Percentiles rank a stretch among this genome's conserved stretches.
These are phyloP conservation scores for Achlya flavicornis DNA, from an alignment of 2,888 invertebrate species.

Conservation along the genomic window DNA sequence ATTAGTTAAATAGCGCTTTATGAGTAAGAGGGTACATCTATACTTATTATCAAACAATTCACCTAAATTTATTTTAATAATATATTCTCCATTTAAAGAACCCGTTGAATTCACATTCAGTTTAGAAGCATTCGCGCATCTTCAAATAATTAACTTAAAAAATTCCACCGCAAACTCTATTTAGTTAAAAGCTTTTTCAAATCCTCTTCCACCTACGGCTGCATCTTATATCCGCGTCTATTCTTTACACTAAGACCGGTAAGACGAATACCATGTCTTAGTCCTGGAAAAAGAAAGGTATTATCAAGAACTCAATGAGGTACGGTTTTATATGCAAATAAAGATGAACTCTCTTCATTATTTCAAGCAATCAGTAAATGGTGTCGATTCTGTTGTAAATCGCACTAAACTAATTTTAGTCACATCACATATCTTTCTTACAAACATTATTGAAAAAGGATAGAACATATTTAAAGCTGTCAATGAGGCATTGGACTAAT, in stretches of 20 bases:
- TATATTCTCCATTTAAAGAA: slow-evolving; percentile 4
- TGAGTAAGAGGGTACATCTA: too few species aligned
- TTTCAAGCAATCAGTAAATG: too few species aligned
- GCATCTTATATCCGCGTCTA: slow-evolving; percentile 19
- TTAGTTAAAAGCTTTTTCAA: slow-evolving; percentile 54
- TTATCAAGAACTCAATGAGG: slow-evolving; percentile 39
- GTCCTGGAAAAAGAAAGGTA: slow-evolving; percentile 32
- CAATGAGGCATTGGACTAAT: too few species aligned
- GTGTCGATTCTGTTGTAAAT: too few species aligned
- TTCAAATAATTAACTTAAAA: slow-evolving; percentile 47
- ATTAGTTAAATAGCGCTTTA: too few species aligned
- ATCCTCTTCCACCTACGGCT: slow-evolving; percentile 36
- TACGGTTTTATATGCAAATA: slow-evolving; percentile 24
- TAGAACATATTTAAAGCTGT: too few species aligned
- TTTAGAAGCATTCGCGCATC: slow-evolving; percentile 18
- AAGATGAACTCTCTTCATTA: too few species aligned
- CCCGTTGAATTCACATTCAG: not conserved
- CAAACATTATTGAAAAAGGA: too few species aligned
- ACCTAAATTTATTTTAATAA: too few species aligned
- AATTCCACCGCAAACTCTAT: slow-evolving; percentile 37
- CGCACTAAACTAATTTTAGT: too few species aligned
- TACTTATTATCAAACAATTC: too few species aligned
- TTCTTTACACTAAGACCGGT: slow-evolving; percentile 19
- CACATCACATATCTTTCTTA: too few species aligned
- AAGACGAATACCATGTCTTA: slow-evolving; percentile 35